These are phyloP conservation scores for Laspeyria flexula DNA, from an alignment of 2,888 invertebrate species.

Conservation along the genomic window DNA sequence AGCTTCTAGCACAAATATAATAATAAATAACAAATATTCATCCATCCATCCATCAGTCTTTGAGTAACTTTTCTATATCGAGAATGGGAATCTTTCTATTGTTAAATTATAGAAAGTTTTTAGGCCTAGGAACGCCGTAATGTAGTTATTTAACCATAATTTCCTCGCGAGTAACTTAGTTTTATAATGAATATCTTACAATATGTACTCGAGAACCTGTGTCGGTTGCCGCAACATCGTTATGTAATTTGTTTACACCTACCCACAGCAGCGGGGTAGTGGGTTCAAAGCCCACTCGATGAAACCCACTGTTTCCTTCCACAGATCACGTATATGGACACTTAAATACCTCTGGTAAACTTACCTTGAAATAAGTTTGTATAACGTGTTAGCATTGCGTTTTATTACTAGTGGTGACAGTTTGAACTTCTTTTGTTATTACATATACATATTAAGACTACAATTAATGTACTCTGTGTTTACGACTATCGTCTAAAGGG, in stretches of 20 bases:
- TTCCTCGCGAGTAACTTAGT: constrained; percentile 1
- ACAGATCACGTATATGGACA: constrained; percentile 56
- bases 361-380: constrained; percentile 52
- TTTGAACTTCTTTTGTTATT: background rate
- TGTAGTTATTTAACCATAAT: background rate
- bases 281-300: constrained; percentile 61
- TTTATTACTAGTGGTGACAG: constrained; percentile 18
- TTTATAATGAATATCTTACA: constrained; percentile 10
- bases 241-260: constrained; percentile 67
- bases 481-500: no score
- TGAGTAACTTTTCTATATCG: no score
- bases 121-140: no score
- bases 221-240: constrained; percentile 48
- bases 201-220: constrained; percentile 28
- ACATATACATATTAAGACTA: background rate
- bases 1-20: no score
- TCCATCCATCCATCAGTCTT: no score
- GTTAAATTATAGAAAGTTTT: no score
- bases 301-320: constrained; percentile 62
- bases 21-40: no score
- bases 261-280: constrained; percentile 57
- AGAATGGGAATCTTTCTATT: no score
- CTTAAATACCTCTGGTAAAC: constrained; percentile 44
- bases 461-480: no score
- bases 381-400: constrained; percentile 37